These are phyloP conservation scores for Strix aluco DNA, from an alignment of 2,113 vertebrate species.

Conservation along the genomic window DNA sequence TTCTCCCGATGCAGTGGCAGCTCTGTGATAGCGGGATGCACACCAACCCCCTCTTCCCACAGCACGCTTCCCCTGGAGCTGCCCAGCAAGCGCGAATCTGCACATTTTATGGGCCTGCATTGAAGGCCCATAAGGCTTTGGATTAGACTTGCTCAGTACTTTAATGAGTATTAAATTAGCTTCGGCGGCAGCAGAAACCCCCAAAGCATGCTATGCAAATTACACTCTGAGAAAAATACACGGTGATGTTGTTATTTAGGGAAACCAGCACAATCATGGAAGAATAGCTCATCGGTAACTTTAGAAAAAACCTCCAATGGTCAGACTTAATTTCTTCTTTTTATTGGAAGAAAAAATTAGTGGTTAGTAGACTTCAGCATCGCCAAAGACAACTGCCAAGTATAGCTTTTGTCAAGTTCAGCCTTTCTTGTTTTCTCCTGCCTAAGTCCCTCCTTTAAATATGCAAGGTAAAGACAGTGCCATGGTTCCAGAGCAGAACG, in stretches of 20 bases:
- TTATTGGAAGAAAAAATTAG: background rate
- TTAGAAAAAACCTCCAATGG: background rate
- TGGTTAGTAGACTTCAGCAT: background rate
- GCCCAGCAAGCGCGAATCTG: background rate
- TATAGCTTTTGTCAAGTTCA: slow-evolving; percentile 3
- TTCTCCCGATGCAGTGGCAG: background rate
- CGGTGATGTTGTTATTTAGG: background rate
- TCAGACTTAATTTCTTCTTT: slow-evolving; percentile 45
- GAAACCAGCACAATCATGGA: background rate
- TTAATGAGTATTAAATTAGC: slow-evolving; percentile 39
- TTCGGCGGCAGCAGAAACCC: background rate
- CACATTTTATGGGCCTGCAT: background rate
- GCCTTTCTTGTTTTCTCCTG: background rate
- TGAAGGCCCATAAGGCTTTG: background rate
- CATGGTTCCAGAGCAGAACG: background rate
- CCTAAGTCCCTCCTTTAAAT: background rate
- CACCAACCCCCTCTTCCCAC: background rate
- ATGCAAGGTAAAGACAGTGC: background rate
- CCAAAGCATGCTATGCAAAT: slow-evolving; percentile 35
- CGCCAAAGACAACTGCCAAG: slow-evolving; percentile 5
- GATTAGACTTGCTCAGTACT: slow-evolving; percentile 37
- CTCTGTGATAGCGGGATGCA: background rate
- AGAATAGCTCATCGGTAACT: slow-evolving; percentile 24
- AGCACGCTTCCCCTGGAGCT: background rate
- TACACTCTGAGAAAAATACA: slow-evolving; percentile 6